phyloP scores from a whole-genome alignment of 2,888 invertebrate genomes.

The Leptothorax acervorum region DNA sequence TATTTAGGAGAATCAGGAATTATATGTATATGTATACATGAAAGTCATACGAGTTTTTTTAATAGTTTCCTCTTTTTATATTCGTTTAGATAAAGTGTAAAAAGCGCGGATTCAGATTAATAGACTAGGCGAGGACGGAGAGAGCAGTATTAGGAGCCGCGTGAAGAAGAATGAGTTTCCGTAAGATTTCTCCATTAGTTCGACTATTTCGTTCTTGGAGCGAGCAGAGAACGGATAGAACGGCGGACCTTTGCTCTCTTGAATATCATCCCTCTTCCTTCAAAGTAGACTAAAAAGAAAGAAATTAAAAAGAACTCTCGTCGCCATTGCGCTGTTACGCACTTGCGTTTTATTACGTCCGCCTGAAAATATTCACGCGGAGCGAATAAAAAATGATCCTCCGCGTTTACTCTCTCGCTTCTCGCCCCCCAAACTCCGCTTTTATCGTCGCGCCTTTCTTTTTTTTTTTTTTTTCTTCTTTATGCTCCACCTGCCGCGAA shows the following conservation, averaged over 20 bases:
- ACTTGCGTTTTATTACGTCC: slow-evolving; percentile 45
- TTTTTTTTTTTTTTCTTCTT: slow-evolving; percentile 19
- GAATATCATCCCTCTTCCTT: background rate
- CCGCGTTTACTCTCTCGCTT: slow-evolving; percentile 7
- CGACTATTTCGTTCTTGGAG: background rate
- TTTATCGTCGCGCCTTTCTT: slow-evolving; percentile 17
- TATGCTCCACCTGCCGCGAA: slow-evolving; percentile 56
- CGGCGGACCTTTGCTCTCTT: background rate
- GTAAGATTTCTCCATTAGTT: slow-evolving; percentile 27
- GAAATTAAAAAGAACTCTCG: slow-evolving; percentile 20
- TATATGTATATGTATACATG: background rate
- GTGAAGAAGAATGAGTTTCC: slow-evolving; percentile 15
- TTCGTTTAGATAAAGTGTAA: background rate
- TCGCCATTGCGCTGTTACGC: slow-evolving; percentile 17
- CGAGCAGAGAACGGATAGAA: background rate
- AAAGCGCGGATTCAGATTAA: slow-evolving; percentile 11
- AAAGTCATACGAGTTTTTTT: background rate
- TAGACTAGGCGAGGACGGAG: background rate
- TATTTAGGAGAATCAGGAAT: background rate
- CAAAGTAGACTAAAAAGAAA: background rate
- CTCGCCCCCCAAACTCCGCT: background rate
- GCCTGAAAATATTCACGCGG: slow-evolving; percentile 47
- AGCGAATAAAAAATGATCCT: slow-evolving; percentile 44
- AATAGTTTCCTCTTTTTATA: background rate
- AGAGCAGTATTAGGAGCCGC: background rate